A percentile compares a stretch with the other conserved stretches of the same genome.
phyloP scores from a whole-genome alignment of 2,797 vertebrate genomes.

The Gymnopithys bicolor region DNA sequence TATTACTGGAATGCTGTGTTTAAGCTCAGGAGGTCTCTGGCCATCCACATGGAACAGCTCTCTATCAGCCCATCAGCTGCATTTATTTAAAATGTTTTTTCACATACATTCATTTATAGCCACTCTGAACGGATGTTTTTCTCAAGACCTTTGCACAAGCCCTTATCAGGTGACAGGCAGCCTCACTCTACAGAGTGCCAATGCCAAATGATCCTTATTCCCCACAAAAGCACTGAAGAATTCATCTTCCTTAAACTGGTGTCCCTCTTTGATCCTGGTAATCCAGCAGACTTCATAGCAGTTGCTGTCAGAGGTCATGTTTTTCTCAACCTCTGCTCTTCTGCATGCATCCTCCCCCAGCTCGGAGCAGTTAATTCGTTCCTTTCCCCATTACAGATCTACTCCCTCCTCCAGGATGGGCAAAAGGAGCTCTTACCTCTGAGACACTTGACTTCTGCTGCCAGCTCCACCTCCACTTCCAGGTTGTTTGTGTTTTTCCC shows the following conservation, averaged over 20 bases:
- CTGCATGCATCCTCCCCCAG: neutral
- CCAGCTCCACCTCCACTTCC: neutral
- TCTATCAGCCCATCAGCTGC: neutral
- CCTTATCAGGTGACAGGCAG: constrained; percentile 32
- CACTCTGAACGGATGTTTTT: neutral
- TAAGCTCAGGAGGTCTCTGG: neutral
- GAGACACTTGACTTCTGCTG: neutral
- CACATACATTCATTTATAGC: constrained; percentile 16
- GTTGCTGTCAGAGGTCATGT: neutral
- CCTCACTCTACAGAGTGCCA: neutral
- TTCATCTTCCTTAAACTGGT: constrained; percentile 29
- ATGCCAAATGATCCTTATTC: neutral
- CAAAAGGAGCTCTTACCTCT: neutral
- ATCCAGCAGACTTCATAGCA: constrained; percentile 9
- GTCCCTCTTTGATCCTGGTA: constrained; percentile 30
- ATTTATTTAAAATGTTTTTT: constrained; percentile 42
- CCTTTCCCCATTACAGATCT: neutral
- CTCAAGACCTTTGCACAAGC: constrained; percentile 39
- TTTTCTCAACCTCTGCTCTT: neutral
- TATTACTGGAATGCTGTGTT: neutral
- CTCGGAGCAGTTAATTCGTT: neutral
- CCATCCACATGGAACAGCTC: neutral
- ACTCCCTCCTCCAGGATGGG: neutral
- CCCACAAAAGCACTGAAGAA: neutral
- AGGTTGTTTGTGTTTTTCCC: neutral